Percentiles rank a stretch among this genome's conserved stretches.
Conservation (phyloP, 2,113 vertebrate species). For the Grallaria varia region DNA sequence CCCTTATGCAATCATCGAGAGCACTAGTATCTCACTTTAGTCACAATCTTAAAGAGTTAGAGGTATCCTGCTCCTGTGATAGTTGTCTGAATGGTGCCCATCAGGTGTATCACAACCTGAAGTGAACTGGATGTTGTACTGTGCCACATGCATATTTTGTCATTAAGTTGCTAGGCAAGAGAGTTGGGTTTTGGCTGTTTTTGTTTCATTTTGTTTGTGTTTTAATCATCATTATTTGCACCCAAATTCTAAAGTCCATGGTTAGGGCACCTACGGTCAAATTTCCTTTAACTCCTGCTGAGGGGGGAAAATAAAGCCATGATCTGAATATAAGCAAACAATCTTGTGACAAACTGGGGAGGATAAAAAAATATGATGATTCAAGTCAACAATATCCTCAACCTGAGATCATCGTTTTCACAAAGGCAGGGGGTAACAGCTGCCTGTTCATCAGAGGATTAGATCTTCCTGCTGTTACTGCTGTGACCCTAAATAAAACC, state of each 20-base stretch:
- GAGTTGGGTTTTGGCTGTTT: background rate
- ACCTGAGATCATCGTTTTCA: background rate
- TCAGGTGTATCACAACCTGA: background rate
- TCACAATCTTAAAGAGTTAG: background rate
- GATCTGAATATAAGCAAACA: background rate
- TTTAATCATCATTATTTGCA: background rate
- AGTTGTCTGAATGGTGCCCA: background rate
- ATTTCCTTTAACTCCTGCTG: background rate
- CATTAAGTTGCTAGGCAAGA: background rate
- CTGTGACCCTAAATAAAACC: constrained; percentile 14
- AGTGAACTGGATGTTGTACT: background rate
- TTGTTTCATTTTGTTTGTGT: background rate
- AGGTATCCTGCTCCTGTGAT: background rate
- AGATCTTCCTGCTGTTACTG: background rate
- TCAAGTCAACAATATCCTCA: background rate
- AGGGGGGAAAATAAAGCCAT: background rate
- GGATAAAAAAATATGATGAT: background rate
- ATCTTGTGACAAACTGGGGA: background rate
- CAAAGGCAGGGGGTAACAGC: background rate
- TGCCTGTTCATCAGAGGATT: background rate
- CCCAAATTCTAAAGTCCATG: constrained; percentile 32
- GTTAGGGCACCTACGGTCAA: background rate
- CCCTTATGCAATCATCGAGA: background rate
- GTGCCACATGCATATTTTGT: background rate
- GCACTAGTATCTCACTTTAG: background rate